These are phyloP conservation scores for Lasioglossum calceatum DNA, from an alignment of 2,888 invertebrate genomes.

Conservation along the genomic window DNA sequence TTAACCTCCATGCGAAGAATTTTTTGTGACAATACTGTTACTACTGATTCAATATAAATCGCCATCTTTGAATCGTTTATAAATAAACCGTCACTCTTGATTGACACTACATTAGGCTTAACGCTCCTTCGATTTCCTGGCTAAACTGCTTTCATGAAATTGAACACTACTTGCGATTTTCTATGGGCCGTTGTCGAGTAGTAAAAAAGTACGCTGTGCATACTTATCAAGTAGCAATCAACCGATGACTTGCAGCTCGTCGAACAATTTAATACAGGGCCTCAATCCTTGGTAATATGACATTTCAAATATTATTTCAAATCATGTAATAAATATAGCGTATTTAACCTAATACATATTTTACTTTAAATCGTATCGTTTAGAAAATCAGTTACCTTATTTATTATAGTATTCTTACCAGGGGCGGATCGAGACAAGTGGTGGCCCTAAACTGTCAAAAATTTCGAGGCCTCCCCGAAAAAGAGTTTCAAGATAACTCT, in stretches of 20 bases:
- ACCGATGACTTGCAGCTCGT: not conserved
- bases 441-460: too few species aligned
- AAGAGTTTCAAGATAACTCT: too few species aligned
- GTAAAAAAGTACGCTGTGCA: not conserved
- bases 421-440: too few species aligned
- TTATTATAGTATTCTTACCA: not conserved
- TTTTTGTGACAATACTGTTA: not conserved
- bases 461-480: too few species aligned
- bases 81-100: not conserved
- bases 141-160: not conserved
- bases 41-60: not conserved
- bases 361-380: not conserved
- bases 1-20: not conserved
- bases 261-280: not conserved
- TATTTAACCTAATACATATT: not conserved
- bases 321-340: not conserved
- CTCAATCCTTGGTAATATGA: not conserved
- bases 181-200: not conserved
- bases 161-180: not conserved
- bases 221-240: not conserved
- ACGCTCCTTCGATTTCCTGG: not conserved
- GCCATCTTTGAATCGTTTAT: not conserved
- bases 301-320: not conserved
- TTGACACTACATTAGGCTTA: not conserved
- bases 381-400: not conserved